Percentiles rank a stretch among this genome's conserved stretches.
phyloP scores from a whole-genome alignment of 2,113 vertebrate genomes.

The Podarcis cretensis region DNA sequence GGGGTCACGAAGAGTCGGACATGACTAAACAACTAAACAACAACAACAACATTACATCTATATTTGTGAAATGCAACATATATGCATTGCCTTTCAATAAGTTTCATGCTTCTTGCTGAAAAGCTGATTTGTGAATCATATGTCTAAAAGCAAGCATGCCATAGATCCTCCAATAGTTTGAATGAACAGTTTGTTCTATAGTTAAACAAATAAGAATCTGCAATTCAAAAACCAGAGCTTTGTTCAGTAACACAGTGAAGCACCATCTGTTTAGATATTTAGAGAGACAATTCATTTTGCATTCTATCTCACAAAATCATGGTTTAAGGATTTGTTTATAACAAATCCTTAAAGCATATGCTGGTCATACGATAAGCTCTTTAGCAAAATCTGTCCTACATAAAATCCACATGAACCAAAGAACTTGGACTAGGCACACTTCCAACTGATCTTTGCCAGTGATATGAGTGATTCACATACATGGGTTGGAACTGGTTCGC shows the following conservation, averaged over 20 bases:
- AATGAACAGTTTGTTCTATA: slow-evolving; percentile 38
- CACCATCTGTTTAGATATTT: slow-evolving; percentile 52
- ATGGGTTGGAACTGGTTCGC: not conserved
- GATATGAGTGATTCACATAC: not conserved
- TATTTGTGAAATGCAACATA: not conserved
- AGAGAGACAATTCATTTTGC: slow-evolving; percentile 39
- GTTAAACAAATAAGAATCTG: slow-evolving; percentile 37
- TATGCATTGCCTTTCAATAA: not conserved
- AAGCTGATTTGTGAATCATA: not conserved
- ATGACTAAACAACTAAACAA: too few species aligned
- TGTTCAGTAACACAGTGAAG: slow-evolving; percentile 18
- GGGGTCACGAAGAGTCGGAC: too few species aligned
- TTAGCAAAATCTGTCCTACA: not conserved
- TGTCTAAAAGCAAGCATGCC: not conserved
- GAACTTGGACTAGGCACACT: not conserved
- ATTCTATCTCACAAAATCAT: slow-evolving; percentile 31
- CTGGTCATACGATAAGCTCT: slow-evolving; percentile 22
- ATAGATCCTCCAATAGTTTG: slow-evolving; percentile 22
- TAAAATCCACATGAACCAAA: not conserved
- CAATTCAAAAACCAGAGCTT: slow-evolving; percentile 9
- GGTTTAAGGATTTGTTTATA: slow-evolving; percentile 31
- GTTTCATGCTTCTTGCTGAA: not conserved
- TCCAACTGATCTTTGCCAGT: not conserved
- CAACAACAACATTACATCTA: not conserved
- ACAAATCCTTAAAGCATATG: slow-evolving; percentile 21